phyloP scores from a whole-genome alignment of 2,888 invertebrate genomes.

The Aquatica leii region DNA sequence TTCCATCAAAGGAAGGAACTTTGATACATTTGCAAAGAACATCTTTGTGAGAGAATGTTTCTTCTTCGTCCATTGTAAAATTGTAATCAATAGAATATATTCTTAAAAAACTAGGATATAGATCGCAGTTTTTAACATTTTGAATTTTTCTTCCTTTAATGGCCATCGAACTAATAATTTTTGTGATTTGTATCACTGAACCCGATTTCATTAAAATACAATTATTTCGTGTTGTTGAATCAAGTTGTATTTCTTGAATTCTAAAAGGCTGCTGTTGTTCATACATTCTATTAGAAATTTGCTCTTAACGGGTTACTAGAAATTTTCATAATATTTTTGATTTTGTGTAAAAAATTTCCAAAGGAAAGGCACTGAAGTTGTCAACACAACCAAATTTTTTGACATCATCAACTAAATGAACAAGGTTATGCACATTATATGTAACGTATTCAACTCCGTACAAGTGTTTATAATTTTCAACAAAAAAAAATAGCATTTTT shows the following conservation, averaged over 20 bases:
- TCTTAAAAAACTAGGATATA: not conserved
- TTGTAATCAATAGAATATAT: not conserved
- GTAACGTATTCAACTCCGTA: not conserved
- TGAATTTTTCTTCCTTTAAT: not conserved
- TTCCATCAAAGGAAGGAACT: not conserved
- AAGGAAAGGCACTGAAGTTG: not conserved
- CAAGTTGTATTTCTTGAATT: not conserved
- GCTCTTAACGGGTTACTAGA: not conserved
- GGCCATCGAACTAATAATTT: not conserved
- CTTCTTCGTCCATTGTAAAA: not conserved
- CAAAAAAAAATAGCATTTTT: not conserved
- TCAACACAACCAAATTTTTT: not conserved
- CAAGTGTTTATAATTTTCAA: not conserved
- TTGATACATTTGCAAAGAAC: not conserved
- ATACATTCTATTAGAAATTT: not conserved
- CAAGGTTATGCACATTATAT: not conserved
- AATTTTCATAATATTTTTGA: not conserved
- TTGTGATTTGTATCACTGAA: not conserved
- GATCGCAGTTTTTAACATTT: not conserved
- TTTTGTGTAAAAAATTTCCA: not conserved
- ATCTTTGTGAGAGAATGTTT: not conserved
- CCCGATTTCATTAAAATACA: not conserved
- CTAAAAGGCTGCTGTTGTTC: not conserved
- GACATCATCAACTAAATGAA: not conserved
- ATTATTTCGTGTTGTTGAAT: not conserved